Evolutionary conservation across 1,140 invertebrate genomes (phyloP), one percentile per base, ranked within the genome.

Genomic region (Tribolium castaneum): DNA sequence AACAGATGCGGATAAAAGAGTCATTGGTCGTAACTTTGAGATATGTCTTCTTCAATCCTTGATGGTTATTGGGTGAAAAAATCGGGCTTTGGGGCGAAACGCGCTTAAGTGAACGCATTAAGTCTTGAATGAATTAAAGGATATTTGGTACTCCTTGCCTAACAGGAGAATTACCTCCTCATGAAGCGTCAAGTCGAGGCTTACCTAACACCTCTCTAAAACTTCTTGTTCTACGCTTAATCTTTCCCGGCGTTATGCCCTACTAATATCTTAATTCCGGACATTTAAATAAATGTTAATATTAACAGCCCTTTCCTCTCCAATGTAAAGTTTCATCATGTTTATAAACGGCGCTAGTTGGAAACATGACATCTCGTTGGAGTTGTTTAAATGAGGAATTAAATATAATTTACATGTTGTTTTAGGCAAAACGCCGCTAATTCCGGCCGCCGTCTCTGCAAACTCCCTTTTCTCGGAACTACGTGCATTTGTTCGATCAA

Each of bases 201-300:
- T 83, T 83, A 83, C 81, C 80, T 83, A 81, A 82, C 77, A 80
- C 79, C 78, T 76, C 62, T 80, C 70, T 76, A 75, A 78, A 78
- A 76, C 73, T 70, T 70, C 72, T 70, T 70, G 66, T 54, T 51
- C 52, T 70, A 54, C 77, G 77, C 56, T 82, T 82, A 82, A 83
- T 82, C 80, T 82, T 83, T 76, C 74, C 76, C 71, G 71, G 75
- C 73, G 72, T 50, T 80, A 74, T 79, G 77, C 50, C 77, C 79
- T 72, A 76, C 78, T 83, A 83, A 83, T 83, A 82, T 80, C 82
- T 83, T 83, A 82, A 82, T 80, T 82, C 79, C 82, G 66, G 78
- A 79, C 79, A 83, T 83, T 82, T 82, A 80, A 82, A 82, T 82
- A 82, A 82, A 82, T 82, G 82, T 81, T 82, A 81, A 82, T 82